Evolutionary conservation across 2,113 vertebrate species (phyloP).

Genomic region (Ancistrus triradiatus): DNA sequence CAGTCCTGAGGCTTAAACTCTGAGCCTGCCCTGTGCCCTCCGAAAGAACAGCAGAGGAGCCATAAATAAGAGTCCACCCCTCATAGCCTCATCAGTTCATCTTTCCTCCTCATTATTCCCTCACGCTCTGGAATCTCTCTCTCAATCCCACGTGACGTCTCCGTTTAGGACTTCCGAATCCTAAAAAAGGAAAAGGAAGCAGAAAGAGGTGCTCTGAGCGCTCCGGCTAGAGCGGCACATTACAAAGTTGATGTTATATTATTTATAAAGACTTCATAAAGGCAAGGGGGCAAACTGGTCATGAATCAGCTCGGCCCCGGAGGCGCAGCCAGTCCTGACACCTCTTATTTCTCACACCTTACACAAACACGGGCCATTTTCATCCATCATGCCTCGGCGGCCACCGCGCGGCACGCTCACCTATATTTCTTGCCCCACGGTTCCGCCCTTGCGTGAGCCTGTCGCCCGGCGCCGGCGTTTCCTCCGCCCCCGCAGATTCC

Average conservation of each 20-base stretch:
- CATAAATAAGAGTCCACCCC: no score
- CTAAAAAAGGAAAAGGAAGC: background rate
- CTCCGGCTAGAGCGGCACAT: constrained; percentile 35
- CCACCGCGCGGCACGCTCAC: constrained; percentile 20
- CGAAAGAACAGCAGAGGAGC: no score
- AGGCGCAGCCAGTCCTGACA: constrained; percentile 37
- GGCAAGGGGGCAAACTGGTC: constrained; percentile 37
- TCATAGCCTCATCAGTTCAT: no score
- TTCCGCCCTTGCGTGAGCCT: constrained; percentile 19
- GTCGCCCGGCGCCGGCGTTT: background rate
- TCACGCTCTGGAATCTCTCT: no score
- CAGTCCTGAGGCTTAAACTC: no score
- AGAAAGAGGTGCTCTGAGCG: constrained; percentile 13
- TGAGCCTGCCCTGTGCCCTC: no score
- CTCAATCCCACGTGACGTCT: background rate
- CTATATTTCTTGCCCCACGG: constrained; percentile 27
- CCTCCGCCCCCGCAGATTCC: background rate
- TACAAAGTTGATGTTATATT: constrained; percentile 50
- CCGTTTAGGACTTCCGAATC: background rate
- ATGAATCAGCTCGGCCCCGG: constrained; percentile 48
- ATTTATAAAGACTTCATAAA: constrained; percentile 57
- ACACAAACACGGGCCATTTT: constrained; percentile 47
- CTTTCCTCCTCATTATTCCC: no score
- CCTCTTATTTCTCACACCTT: constrained; percentile 51
- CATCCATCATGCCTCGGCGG: constrained; percentile 34